phyloP scores from a whole-genome alignment of 2,113 vertebrate genomes.

The Toxostoma redivivum region DNA sequence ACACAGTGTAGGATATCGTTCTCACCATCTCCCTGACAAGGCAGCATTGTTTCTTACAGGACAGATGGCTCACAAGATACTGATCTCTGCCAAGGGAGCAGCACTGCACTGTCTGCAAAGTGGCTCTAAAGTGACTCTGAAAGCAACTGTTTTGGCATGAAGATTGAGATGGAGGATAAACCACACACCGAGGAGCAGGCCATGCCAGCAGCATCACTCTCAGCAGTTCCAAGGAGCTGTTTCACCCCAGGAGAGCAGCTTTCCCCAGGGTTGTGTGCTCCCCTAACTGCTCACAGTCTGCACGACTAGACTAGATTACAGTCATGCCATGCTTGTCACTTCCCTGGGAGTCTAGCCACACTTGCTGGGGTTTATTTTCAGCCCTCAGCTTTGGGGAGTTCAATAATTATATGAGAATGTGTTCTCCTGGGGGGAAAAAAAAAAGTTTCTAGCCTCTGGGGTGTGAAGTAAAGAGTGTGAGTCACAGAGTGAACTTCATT shows the following conservation, averaged over 20 bases:
- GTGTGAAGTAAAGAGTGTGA: conserved; percentile 61
- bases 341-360: conserved; percentile 40
- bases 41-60: conserved; percentile 34
- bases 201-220: not conserved
- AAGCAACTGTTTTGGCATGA: not conserved
- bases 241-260: not conserved
- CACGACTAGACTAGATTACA: not conserved
- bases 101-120: not conserved
- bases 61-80: conserved; percentile 15
- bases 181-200: not conserved
- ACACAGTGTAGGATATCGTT: not conserved
- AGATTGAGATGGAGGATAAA: not conserved
- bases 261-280: not conserved
- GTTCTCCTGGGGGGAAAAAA: not conserved
- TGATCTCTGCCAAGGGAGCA: conserved; percentile 13
- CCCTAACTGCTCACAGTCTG: not conserved
- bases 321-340: conserved; percentile 37
- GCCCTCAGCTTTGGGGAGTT: conserved; percentile 23
- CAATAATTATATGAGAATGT: conserved; percentile 49
- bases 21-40: conserved; percentile 10
- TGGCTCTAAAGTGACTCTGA: not conserved
- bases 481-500: conserved; percentile 50
- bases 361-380: conserved; percentile 54
- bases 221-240: not conserved
- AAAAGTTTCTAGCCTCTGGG: conserved; percentile 21